Percentiles rank a stretch among this genome's conserved stretches.
phyloP scores from a whole-genome alignment of 2,113 vertebrate species.

The Xenopus tropicalis region DNA sequence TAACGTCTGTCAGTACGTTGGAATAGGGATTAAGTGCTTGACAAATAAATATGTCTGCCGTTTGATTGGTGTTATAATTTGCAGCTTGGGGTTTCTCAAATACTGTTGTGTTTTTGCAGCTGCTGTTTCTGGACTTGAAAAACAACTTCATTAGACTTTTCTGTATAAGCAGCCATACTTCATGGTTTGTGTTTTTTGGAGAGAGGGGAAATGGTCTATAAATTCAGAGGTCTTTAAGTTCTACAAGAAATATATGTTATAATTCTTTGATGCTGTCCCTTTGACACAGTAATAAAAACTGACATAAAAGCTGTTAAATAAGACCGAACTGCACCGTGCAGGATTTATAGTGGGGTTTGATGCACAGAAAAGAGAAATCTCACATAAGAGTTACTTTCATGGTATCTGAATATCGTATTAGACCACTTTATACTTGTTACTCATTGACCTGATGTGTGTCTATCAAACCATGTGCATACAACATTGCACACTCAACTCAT shows the following conservation, averaged over 20 bases:
- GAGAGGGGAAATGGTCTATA: constrained; percentile 7
- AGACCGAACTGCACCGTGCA: too few relatives aligned
- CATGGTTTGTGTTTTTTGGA: not conserved
- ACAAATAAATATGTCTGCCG: constrained; percentile 18
- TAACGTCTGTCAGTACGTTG: constrained; percentile 14
- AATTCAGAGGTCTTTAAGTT: constrained; percentile 4
- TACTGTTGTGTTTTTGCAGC: constrained; percentile 21
- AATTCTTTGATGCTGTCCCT: constrained; percentile 8
- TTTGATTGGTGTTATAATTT: constrained; percentile 29
- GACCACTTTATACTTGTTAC: too few relatives aligned
- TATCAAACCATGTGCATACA: too few relatives aligned
- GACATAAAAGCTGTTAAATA: not conserved
- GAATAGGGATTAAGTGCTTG: constrained; percentile 16
- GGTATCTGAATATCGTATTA: too few relatives aligned
- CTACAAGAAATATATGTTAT: not conserved
- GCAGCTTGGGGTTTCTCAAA: constrained; percentile 16
- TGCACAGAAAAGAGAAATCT: too few relatives aligned
- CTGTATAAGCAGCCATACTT: not conserved
- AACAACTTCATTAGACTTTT: constrained; percentile 2
- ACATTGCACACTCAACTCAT: too few relatives aligned
- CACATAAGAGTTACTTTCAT: too few relatives aligned
- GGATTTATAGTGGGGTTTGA: too few relatives aligned
- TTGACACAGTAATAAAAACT: constrained; percentile 2
- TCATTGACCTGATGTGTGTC: too few relatives aligned
- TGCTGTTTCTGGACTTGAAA: constrained; percentile 12